These are phyloP conservation scores for Amphiprion clarkii DNA, from an alignment of 2,797 vertebrate genomes.

Conservation along the genomic window DNA sequence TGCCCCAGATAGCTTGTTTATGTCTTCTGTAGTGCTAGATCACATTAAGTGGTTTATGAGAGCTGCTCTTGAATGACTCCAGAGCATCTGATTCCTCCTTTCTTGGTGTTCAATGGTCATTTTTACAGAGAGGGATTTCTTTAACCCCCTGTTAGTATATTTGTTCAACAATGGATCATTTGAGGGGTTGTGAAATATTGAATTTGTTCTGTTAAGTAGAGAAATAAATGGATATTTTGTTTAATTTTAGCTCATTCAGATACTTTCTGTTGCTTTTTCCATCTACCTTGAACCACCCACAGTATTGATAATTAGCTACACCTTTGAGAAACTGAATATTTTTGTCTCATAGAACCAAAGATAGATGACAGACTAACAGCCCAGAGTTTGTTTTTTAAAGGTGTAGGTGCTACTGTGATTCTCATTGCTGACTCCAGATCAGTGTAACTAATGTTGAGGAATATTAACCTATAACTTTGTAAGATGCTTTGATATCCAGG, in stretches of 20 bases:
- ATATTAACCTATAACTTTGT: slow-evolving; percentile 81
- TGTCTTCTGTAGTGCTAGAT: slow-evolving; percentile 37
- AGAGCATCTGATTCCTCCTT: slow-evolving; percentile 33
- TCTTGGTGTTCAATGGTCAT: slow-evolving; percentile 47
- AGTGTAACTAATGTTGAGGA: slow-evolving; percentile 76
- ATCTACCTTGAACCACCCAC: slow-evolving; percentile 72
- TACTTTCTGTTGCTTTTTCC: slow-evolving; percentile 62
- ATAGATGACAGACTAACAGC: slow-evolving; percentile 67
- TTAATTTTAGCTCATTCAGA: slow-evolving; percentile 70
- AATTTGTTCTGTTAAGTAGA: slow-evolving; percentile 63
- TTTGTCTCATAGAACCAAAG: slow-evolving; percentile 86
- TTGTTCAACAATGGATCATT: slow-evolving; percentile 49
- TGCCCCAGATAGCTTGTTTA: slow-evolving; percentile 39
- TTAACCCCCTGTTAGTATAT: slow-evolving; percentile 24
- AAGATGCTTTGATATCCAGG: slow-evolving; percentile 84
- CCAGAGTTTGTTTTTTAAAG: slow-evolving; percentile 39
- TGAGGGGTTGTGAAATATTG: slow-evolving; percentile 54
- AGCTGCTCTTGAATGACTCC: slow-evolving; percentile 32
- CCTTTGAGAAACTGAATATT: slow-evolving; percentile 64
- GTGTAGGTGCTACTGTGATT: slow-evolving; percentile 65
- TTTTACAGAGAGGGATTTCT: slow-evolving; percentile 62
- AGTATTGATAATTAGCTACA: slow-evolving; percentile 82
- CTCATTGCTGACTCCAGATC: slow-evolving; percentile 55
- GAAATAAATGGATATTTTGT: slow-evolving; percentile 51
- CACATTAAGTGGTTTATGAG: slow-evolving; percentile 35